These are phyloP conservation scores for Ciconia stormi DNA, from an alignment of 2,113 vertebrate genomes.

Conservation along the genomic window DNA sequence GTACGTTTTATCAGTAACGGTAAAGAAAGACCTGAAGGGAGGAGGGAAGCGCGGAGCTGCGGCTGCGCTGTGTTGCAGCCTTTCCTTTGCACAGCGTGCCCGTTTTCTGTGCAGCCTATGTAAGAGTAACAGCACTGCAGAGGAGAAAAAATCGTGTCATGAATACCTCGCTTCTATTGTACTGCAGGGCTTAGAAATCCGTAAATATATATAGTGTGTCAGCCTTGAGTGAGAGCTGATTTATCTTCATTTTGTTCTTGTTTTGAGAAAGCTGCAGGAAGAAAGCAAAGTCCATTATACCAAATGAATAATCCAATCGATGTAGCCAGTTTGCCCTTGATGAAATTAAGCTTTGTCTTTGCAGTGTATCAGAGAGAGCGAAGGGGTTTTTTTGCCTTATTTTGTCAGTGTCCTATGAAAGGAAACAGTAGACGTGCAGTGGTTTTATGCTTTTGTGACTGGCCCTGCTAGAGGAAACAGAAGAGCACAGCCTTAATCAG, in stretches of 20 bases:
- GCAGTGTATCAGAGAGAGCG: not conserved
- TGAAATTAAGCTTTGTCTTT: conserved; percentile 57
- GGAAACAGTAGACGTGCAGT: not conserved
- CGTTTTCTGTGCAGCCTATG: not conserved
- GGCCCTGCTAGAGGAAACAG: not conserved
- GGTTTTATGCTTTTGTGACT: not conserved
- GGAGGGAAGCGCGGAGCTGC: not conserved
- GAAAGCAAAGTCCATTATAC: conserved; percentile 51
- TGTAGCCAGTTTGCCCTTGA: conserved; percentile 56
- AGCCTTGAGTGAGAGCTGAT: conserved; percentile 40
- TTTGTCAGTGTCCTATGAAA: not conserved
- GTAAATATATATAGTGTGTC: not conserved
- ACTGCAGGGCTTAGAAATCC: conserved; percentile 4
- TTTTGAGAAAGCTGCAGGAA: conserved; percentile 54
- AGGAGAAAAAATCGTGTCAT: not conserved
- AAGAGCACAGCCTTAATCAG: not conserved
- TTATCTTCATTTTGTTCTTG: conserved; percentile 48
- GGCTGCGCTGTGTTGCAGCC: not conserved
- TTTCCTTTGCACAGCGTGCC: not conserved
- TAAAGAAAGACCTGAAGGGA: not conserved
- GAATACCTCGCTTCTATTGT: not conserved
- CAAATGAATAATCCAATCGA: conserved; percentile 64
- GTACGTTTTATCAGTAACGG: not conserved
- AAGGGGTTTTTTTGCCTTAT: not conserved
- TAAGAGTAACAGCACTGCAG: not conserved